Conservation (phyloP, 1,140 invertebrate genomes). For the Lasioglossum albipes region DNA sequence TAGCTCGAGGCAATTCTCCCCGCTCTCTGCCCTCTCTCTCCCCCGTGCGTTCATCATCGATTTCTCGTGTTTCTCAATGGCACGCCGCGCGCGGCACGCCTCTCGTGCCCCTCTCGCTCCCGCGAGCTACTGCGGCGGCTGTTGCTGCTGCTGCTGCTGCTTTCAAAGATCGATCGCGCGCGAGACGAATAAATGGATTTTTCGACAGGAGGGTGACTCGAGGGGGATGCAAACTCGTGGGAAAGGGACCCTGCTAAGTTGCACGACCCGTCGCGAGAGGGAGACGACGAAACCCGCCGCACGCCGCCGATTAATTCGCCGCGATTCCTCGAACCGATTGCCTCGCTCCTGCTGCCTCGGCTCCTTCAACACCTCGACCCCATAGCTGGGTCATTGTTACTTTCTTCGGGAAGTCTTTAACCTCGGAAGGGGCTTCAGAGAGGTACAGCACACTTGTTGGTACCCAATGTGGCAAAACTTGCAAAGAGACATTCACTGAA, state of each 20-base stretch:
- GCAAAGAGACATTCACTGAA: too few relatives aligned
- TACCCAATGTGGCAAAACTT: too few relatives aligned
- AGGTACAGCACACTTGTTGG: too few relatives aligned
- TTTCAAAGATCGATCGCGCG: constrained; percentile 3
- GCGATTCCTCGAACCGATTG: not conserved
- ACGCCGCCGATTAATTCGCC: not conserved
- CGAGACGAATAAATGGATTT: not conserved
- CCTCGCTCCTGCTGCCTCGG: too few relatives aligned
- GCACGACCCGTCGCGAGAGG: not conserved
- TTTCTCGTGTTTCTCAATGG: not conserved
- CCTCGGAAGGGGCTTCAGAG: too few relatives aligned
- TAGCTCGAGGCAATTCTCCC: not conserved
- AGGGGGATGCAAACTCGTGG: constrained; percentile 3
- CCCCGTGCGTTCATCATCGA: not conserved
- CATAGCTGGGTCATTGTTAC: too few relatives aligned
- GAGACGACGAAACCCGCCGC: not conserved
- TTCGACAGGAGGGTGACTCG: constrained; percentile 3
- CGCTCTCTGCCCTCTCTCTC: not conserved
- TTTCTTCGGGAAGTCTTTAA: too few relatives aligned
- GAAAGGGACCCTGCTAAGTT: not conserved
- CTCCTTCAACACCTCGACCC: too few relatives aligned
- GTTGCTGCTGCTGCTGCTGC: too few relatives aligned
- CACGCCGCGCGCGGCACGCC: not conserved
- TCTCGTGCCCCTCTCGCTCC: not conserved
- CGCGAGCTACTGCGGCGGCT: too few relatives aligned